A percentile compares a stretch with the other conserved stretches of the same genome.
Evolutionary conservation across 2,113 vertebrate genomes (phyloP).

Genomic region (Trogon melanurus): DNA sequence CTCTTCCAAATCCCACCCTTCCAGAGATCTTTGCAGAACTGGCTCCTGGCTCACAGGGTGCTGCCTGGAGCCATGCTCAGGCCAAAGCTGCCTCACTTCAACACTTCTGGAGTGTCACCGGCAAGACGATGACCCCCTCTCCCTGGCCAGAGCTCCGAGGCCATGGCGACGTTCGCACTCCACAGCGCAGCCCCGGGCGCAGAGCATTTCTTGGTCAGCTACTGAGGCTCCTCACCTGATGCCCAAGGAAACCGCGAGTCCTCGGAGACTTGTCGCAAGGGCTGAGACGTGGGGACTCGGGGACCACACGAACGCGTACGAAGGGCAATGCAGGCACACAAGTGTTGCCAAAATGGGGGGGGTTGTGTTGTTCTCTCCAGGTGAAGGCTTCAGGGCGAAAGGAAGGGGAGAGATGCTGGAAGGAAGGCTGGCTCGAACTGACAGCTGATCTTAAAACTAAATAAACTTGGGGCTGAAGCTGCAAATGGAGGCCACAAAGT

Average conservation of each 20-base stretch:
- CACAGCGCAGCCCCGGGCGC: not conserved
- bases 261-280: not conserved
- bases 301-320: rapidly evolving
- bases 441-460: not conserved
- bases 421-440: not conserved
- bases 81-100: not conserved
- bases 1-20: not conserved
- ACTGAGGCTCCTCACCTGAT: not conserved
- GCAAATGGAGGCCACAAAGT: not conserved
- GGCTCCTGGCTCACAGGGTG: not conserved
- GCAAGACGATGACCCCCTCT: not conserved
- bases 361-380: not conserved
- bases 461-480: not conserved
- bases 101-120: not conserved
- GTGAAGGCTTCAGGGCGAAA: not conserved
- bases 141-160: not conserved
- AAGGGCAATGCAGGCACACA: not conserved
- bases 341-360: not conserved
- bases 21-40: not conserved
- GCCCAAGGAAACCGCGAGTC: not conserved
- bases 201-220: not conserved
- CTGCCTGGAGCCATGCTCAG: not conserved
- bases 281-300: not conserved
- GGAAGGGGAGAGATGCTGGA: not conserved
- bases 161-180: rapidly evolving